Evolutionary conservation across 1,140 invertebrate species (phyloP).

Genomic region (Phortica variegata): DNA sequence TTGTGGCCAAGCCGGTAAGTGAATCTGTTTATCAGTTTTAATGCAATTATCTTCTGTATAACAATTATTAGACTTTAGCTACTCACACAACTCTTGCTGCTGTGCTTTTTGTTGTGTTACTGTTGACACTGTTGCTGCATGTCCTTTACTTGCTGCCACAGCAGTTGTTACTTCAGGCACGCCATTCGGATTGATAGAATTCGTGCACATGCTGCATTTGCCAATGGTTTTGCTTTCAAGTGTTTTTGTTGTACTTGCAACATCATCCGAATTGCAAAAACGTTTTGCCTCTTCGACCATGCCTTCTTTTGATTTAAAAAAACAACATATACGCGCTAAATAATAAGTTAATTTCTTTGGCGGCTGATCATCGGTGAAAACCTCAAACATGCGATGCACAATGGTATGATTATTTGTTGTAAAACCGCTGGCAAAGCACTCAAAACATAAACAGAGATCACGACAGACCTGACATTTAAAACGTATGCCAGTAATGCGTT

Average conservation of each 20-base stretch:
- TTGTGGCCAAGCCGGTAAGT: conserved; percentile 35
- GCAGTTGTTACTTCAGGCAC: conserved; percentile 4
- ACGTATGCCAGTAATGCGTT: conserved; percentile 46
- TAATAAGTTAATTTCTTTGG: conserved; percentile 34
- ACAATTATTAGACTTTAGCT: not conserved
- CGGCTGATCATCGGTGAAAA: conserved; percentile 43
- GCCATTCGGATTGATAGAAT: conserved; percentile 12
- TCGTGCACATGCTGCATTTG: conserved; percentile 25
- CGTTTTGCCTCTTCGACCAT: conserved; percentile 38
- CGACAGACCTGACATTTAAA: conserved; percentile 51
- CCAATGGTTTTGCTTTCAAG: conserved; percentile 31
- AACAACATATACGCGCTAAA: conserved; percentile 34
- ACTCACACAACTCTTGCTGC: conserved; percentile 26
- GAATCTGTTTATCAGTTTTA: conserved; percentile 31
- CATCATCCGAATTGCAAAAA: conserved; percentile 41
- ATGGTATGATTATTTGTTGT: conserved; percentile 31
- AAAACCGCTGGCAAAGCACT: conserved; percentile 43
- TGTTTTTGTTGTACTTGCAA: conserved; percentile 28
- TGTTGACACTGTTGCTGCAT: conserved; percentile 1
- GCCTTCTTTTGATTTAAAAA: conserved; percentile 24
- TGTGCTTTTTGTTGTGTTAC: conserved; percentile 7
- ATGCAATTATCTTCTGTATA: not conserved
- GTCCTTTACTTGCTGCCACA: conserved; percentile 1
- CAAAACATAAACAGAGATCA: conserved; percentile 42
- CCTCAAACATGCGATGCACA: conserved; percentile 49